phyloP scores from a whole-genome alignment of 2,797 vertebrate genomes.

The Pseudomugil tenellus region DNA sequence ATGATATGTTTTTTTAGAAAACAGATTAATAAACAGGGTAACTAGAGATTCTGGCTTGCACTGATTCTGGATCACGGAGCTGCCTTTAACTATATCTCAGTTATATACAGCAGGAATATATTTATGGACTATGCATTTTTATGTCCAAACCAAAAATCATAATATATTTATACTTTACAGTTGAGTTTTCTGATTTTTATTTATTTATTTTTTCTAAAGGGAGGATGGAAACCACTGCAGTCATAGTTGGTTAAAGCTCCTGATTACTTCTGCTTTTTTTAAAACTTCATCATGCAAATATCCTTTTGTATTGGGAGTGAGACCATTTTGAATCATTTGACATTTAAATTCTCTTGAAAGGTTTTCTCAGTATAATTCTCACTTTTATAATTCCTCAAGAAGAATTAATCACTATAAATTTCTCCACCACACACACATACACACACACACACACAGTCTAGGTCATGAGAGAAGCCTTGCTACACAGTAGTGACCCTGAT shows the following conservation, averaged over 20 bases:
- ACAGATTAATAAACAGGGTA: neutral
- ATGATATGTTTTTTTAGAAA: neutral
- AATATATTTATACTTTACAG: neutral
- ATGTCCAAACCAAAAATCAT: neutral
- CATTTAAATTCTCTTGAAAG: neutral
- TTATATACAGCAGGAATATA: neutral
- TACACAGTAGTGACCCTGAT: slow-evolving; percentile 21
- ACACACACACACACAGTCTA: no score
- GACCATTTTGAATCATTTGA: neutral
- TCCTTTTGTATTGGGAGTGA: neutral
- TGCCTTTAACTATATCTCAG: neutral
- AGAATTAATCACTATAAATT: neutral
- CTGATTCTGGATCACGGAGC: slow-evolving; percentile 8
- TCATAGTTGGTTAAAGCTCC: no score
- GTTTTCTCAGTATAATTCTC: neutral
- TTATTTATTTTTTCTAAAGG: no score
- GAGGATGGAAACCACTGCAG: no score
- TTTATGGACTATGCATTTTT: neutral
- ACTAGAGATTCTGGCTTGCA: neutral
- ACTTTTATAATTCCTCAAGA: neutral
- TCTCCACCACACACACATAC: no score
- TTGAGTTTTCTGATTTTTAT: neutral
- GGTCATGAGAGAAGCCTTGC: slow-evolving; percentile 32
- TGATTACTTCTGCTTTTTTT: no score
- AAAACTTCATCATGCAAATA: neutral